A percentile compares a stretch with the other conserved stretches of the same genome.
Evolutionary conservation across 1,140 invertebrate genomes (phyloP).

Genomic region (Drosophila ohnishii): DNA sequence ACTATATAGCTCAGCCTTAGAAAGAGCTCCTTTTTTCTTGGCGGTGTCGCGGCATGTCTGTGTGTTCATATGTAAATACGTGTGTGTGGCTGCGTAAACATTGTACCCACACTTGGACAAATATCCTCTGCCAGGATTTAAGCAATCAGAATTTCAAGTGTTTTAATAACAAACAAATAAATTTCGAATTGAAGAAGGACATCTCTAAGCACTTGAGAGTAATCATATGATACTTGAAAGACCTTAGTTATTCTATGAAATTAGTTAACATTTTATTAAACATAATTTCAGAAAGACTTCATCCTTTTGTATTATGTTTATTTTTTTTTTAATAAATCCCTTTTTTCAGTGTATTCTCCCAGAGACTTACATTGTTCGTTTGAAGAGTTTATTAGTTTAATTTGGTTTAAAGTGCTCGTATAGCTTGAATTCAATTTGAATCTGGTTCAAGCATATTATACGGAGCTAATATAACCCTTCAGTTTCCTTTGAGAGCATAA

Average conservation of each 20-base stretch:
- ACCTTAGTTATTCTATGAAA: not conserved
- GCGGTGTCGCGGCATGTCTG: conserved; percentile 8
- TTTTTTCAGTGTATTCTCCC: conserved; percentile 8
- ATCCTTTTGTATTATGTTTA: not conserved
- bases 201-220: not conserved
- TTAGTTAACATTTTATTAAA: not conserved
- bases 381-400: conserved; percentile 49
- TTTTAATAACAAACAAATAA: conserved; percentile 3
- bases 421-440: conserved; percentile 38
- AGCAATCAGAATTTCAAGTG: not conserved
- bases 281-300: too few species aligned
- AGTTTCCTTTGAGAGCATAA: conserved; percentile 17
- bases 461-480: conserved; percentile 24
- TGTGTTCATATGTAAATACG: conserved; percentile 8
- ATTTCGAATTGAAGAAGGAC: not conserved
- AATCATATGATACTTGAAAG: not conserved
- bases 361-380: conserved; percentile 13
- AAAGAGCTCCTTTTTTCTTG: conserved; percentile 5
- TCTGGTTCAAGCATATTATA: conserved; percentile 9
- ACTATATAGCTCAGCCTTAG: conserved; percentile 33
- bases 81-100: not conserved
- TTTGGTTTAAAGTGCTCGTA: conserved; percentile 24
- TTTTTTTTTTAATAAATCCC: not conserved
- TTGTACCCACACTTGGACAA: conserved; percentile 21
- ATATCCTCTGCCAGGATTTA: not conserved